Conservation (phyloP, 2,113 vertebrate genomes). For the Prunella fulvescens region DNA sequence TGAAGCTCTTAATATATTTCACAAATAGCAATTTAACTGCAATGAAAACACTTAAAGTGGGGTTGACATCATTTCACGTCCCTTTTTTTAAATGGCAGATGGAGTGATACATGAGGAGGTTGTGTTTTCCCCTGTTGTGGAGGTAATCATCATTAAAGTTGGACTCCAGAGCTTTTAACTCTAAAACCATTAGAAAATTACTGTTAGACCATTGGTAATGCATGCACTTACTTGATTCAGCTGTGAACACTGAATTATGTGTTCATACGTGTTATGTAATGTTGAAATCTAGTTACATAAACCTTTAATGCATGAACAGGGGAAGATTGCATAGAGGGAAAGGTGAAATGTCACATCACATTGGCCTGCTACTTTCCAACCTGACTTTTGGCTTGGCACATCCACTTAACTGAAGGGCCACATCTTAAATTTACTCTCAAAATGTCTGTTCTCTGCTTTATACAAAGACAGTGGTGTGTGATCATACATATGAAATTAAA, state of each 20-base stretch:
- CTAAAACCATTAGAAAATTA: neutral
- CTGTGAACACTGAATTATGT: neutral
- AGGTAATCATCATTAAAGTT: neutral
- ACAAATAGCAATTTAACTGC: neutral
- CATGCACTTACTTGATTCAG: neutral
- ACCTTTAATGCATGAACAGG: neutral
- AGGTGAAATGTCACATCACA: neutral
- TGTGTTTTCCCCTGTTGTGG: neutral
- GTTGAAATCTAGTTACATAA: constrained; percentile 14
- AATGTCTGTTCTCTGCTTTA: neutral
- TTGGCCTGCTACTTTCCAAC: neutral
- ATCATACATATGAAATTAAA: neutral
- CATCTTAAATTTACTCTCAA: neutral
- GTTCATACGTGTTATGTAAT: neutral
- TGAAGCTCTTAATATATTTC: neutral
- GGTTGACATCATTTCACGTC: neutral
- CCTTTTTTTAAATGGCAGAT: neutral
- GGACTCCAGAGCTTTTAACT: neutral
- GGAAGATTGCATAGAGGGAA: neutral
- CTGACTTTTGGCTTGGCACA: neutral
- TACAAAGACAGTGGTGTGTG: neutral
- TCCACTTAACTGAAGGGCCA: neutral
- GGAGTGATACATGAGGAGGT: neutral
- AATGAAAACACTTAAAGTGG: neutral
- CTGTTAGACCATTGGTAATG: neutral